Evolutionary conservation across 2,797 vertebrate genomes (phyloP), one percentile per base, ranked within the genome.

Genomic region (Syngnathus acus): DNA sequence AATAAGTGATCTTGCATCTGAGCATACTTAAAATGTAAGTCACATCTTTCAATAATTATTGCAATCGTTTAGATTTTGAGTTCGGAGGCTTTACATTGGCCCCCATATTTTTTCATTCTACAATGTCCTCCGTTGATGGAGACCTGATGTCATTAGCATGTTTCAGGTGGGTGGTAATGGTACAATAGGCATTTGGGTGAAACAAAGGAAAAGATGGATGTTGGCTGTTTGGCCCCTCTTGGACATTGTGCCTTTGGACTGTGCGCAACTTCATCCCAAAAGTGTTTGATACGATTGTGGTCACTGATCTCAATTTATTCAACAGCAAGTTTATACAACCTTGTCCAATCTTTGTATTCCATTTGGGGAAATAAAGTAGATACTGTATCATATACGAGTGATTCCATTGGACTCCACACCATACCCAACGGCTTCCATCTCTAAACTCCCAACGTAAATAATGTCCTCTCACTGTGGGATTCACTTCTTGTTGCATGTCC

Each of bases 401-500:
- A 3, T 32, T 32, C 26, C 26, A 3, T 3, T 32, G 26, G 26
- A 32, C 26, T 32, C 26, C 26, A 32, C 26, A 32, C 26, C 26
- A 32, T 32, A 32, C 26, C 26, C 26, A 32, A 32, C 26, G 26
- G 26, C 14, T 59, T 26, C 16, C 23, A 32, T 55, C 23, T 17
- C 8, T 59, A 17, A 39, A 16, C 14, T 9, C 39, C 14, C 57
- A 59, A 38, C 57, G 1, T 6, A 9, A 39, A 61, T 40, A 21
- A 16, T 6, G 19, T 11, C n/a, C 39, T 60, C 58, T 42, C 39
- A n/a, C 38, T 16, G 21, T 23, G 60, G 21, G 71, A 68, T 65
- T 81, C 42, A 78, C 78, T 84, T 88, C 79, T 84, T 84, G 78
- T 77, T 71, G 55, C 55, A 54, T 70, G 75, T 63, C 75, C 65